These are phyloP conservation scores for Nixonia krombeini DNA, from an alignment of 1,140 invertebrate genomes.

Conservation along the genomic window DNA sequence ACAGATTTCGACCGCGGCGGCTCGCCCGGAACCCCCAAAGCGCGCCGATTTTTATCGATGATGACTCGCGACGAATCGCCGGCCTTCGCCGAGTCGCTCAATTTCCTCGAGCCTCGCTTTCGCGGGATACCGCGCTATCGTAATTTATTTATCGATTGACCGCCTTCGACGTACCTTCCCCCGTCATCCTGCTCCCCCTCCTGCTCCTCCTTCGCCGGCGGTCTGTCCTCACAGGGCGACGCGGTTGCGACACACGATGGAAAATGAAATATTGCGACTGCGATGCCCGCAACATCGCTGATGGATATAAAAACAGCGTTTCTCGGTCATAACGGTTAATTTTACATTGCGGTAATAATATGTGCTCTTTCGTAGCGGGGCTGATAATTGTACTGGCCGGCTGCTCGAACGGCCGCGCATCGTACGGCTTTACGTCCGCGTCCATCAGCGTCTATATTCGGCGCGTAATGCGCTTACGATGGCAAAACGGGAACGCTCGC, in stretches of 20 bases:
- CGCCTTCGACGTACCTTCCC: conserved; percentile 20
- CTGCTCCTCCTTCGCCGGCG: too few species aligned
- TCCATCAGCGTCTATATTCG: conserved; percentile 12
- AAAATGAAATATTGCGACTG: conserved; percentile 34
- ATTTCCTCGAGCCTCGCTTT: conserved; percentile 22
- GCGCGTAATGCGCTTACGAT: conserved; percentile 25
- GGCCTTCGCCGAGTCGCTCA: conserved; percentile 16
- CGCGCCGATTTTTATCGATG: conserved; percentile 53
- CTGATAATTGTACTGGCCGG: conserved; percentile 34
- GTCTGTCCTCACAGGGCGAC: conserved; percentile 8
- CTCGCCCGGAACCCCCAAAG: conserved; percentile 4
- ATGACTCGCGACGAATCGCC: conserved; percentile 49
- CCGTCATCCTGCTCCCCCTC: neutral
- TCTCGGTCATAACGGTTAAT: conserved; percentile 35
- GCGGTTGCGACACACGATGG: conserved; percentile 10
- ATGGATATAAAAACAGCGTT: conserved; percentile 20
- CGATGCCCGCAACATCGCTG: neutral
- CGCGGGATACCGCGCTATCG: conserved; percentile 6
- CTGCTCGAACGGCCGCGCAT: too few species aligned
- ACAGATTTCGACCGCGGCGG: conserved; percentile 53
- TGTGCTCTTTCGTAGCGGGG: conserved; percentile 21
- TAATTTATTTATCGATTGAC: conserved; percentile 49
- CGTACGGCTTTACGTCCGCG: conserved; percentile 8
- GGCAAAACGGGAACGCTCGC: too few species aligned
- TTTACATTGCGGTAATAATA: conserved; percentile 32